Conservation (phyloP, 2,888 invertebrate species). For the Catocala fraxini region DNA sequence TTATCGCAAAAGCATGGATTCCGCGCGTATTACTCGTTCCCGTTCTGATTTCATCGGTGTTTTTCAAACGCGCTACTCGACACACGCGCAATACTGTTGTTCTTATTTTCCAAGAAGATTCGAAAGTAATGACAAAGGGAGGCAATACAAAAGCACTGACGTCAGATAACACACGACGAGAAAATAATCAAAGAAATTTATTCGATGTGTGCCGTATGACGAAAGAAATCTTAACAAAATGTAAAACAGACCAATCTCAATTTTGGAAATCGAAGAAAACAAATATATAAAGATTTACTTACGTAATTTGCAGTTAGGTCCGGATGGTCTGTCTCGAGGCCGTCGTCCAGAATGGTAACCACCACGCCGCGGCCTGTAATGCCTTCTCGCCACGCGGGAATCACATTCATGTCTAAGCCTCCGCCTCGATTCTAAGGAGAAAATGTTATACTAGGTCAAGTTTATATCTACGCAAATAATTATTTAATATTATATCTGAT, state of each 20-base stretch:
- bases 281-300: constrained; percentile 78
- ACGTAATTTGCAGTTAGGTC: constrained; percentile 97
- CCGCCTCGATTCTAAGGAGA: constrained; percentile 94
- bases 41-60: constrained; percentile 57
- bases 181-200: constrained; percentile 32
- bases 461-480: no score
- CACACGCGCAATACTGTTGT: constrained; percentile 27
- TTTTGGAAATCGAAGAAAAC: no score
- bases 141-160: constrained; percentile 23
- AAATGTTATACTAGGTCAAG: constrained; percentile 18
- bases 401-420: constrained; percentile 98
- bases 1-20: constrained; percentile 49
- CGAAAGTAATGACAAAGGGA: constrained; percentile 34
- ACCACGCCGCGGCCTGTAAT: constrained; percentile 98
- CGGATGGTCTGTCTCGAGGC: constrained; percentile 98
- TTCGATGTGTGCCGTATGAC: constrained; percentile 17
- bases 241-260: constrained; percentile 10
- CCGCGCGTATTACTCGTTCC: constrained; percentile 50
- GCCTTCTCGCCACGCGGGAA: constrained; percentile 97
- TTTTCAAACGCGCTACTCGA: constrained; percentile 35
- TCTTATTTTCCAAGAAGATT: constrained; percentile 37
- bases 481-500: no score
- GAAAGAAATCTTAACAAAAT: constrained; percentile 23
- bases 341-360: constrained; percentile 98
- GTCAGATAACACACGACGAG: constrained; percentile 31